Conservation (phyloP, 2,797 vertebrate genomes). For the Molothrus ater region DNA sequence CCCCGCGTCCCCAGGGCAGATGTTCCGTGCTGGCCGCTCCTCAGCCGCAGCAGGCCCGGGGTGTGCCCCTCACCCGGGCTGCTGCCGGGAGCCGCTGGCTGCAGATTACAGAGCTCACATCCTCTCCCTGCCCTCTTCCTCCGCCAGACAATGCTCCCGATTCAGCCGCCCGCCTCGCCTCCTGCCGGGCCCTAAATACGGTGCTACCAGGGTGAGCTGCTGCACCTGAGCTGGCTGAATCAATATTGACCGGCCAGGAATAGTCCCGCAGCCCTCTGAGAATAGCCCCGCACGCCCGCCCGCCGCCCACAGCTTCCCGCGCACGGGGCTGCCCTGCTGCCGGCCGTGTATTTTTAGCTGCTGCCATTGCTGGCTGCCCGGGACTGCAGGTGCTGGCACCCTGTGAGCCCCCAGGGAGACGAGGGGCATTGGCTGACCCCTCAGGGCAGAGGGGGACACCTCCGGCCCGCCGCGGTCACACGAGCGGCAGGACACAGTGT, state of each 20-base stretch:
- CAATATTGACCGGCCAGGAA: conserved; percentile 74
- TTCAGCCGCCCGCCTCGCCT: conserved; percentile 18
- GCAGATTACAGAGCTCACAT: conserved; percentile 55
- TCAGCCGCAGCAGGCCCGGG: background rate
- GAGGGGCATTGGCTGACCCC: background rate
- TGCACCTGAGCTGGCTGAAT: conserved; percentile 68
- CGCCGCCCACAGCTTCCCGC: conserved; percentile 60
- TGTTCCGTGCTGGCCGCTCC: background rate
- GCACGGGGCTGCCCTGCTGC: conserved; percentile 45
- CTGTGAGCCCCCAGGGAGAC: background rate
- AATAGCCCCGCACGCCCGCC: conserved; percentile 44
- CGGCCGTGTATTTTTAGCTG: background rate
- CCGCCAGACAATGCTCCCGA: background rate
- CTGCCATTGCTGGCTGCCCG: background rate
- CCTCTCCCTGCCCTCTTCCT: conserved; percentile 62
- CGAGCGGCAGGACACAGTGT: background rate
- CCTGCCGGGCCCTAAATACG: conserved; percentile 42
- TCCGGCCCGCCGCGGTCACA: background rate
- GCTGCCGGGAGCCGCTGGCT: background rate
- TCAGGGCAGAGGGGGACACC: background rate
- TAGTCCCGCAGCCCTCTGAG: conserved; percentile 63
- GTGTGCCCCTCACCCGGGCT: background rate
- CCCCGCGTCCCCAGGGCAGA: background rate
- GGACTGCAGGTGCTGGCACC: background rate
- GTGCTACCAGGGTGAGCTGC: conserved; percentile 21